These are phyloP conservation scores for Mastomys natalensis DNA, from an alignment of 2,113 vertebrate genomes.

Conservation along the genomic window DNA sequence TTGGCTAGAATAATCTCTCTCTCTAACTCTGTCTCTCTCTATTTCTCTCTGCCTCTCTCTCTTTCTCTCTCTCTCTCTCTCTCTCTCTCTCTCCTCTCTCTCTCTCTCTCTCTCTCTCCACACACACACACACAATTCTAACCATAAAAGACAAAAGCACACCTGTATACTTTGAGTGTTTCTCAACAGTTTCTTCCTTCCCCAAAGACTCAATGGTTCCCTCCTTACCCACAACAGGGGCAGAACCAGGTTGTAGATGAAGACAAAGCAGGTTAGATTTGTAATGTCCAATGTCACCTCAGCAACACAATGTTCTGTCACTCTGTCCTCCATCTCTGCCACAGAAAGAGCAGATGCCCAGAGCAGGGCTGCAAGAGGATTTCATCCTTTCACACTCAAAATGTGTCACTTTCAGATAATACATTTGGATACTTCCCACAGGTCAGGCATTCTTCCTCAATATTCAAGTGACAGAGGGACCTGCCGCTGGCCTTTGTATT, in stretches of 20 bases:
- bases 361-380: not conserved
- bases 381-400: not conserved
- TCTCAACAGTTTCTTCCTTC: not conserved
- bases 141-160: not conserved
- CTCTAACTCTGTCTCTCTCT: no score
- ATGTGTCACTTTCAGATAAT: not conserved
- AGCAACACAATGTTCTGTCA: not conserved
- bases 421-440: fast-evolving
- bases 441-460: no score
- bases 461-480: not conserved
- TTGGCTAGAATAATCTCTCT: not conserved
- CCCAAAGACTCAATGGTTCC: not conserved
- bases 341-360: not conserved
- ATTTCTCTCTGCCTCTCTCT: no score
- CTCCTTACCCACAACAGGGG: not conserved
- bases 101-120: no score
- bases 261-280: not conserved
- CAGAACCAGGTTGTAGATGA: no score
- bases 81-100: no score
- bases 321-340: not conserved
- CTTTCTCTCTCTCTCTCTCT: no score
- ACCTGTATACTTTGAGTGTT: not conserved
- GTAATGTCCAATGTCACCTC: fast-evolving
- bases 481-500: not conserved
- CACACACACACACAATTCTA: not conserved